phyloP scores from a whole-genome alignment of 2,797 vertebrate genomes.

The Lithobates pipiens region DNA sequence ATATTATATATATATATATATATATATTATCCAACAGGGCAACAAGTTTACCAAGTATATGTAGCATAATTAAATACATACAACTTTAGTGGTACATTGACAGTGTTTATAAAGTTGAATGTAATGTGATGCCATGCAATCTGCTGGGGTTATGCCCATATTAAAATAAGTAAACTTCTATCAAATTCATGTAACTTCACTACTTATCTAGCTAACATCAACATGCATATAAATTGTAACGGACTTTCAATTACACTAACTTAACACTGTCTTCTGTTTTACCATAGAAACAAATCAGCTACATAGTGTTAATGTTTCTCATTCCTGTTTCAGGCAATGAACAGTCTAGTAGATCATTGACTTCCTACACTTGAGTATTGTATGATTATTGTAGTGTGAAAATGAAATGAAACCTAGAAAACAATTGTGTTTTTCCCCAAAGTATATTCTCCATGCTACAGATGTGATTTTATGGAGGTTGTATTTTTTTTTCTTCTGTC shows the following conservation, averaged over 20 bases:
- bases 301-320: slow-evolving; percentile 24
- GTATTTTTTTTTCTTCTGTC: slow-evolving; percentile 47
- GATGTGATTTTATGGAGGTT: slow-evolving; percentile 65
- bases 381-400: slow-evolving; percentile 64
- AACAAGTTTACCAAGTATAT: not conserved
- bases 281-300: slow-evolving; percentile 8
- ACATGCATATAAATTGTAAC: not conserved
- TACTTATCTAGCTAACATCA: not conserved
- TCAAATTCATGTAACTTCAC: not conserved
- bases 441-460: slow-evolving; percentile 66
- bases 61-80: not conserved
- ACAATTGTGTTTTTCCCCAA: slow-evolving; percentile 46
- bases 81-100: not conserved
- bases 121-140: not conserved
- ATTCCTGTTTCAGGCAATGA: slow-evolving; percentile 56
- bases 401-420: slow-evolving; percentile 67
- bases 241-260: not conserved
- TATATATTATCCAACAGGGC: not conserved
- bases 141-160: not conserved
- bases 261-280: not conserved
- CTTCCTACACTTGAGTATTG: slow-evolving; percentile 56
- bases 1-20: not conserved
- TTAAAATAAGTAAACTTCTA: not conserved
- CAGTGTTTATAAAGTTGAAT: not conserved
- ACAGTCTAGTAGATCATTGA: slow-evolving; percentile 54